Base-by-base conservation (phyloP, 1,140 invertebrate genomes). In the Microvelia longipes region DNA sequence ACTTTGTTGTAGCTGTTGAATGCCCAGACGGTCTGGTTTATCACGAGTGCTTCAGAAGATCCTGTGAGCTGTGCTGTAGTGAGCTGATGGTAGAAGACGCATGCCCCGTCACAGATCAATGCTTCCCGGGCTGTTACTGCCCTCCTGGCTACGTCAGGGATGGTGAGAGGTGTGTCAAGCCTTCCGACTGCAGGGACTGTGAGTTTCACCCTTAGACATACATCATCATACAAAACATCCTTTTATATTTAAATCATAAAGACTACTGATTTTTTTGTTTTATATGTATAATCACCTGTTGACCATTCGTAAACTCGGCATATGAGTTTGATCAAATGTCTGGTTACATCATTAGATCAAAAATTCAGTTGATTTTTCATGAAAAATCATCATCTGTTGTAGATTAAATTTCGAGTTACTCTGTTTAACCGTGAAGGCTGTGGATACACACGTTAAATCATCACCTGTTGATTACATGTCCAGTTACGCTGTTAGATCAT, bases 91-190 rank as follows among this genome's bases (percentile, higher is more conserved):
- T 83, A 30, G 78, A 81, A 5, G 80, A 86, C 68, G 76, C 83
- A 0, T 91, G 90, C 75, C 84, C 88, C 0, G 73, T 80, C 27
- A 80, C 85, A 61, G 80, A 84, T 0, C 84, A 85, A 14, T 93
- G 91, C 77, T 89, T 90, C 77, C 83, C 89, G 0, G 91, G 91
- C 35, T 93, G 91, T 78, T 93, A 90, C 78, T 93, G 91, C 76
- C 90, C 90, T 0, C 85, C 88, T 63, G 90, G 90, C 64, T 83
- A 83, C 26, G 86, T 93, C 0, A 81, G 88, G 0, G 85, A 87
- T 74, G 87, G 83, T 5, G 83, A 89, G 5, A 77, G 80, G 2
- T 93, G 91, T 74, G 82, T 93, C 0, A 80, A 83, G 65, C 87
- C 90, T 0, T 79, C 82, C 0, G 85, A 87, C 29, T 93, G 91